Conservation (phyloP, 2,888 invertebrate species). For the Strigamia maritima region DNA sequence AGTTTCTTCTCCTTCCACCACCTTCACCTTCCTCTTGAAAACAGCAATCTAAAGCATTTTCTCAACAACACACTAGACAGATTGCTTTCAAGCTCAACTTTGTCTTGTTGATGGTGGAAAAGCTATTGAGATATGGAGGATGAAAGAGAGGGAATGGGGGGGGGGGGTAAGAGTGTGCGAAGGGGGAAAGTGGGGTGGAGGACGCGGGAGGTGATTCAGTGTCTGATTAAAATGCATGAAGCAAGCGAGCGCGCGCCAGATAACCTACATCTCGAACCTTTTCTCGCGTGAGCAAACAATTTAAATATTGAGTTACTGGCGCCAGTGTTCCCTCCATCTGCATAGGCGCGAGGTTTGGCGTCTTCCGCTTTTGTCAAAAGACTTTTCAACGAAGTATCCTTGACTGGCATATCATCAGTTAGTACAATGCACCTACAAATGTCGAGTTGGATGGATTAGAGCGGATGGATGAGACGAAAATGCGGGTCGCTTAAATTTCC, state of each 20-base stretch:
- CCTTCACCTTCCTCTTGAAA: not conserved
- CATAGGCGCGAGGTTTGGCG: slow-evolving; percentile 30
- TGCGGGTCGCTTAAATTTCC: not conserved
- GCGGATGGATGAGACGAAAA: slow-evolving; percentile 17
- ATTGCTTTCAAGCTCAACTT: slow-evolving; percentile 30
- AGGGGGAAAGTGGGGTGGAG: not conserved
- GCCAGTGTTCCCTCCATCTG: slow-evolving; percentile 31
- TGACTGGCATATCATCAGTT: slow-evolving; percentile 32
- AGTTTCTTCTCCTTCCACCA: not conserved
- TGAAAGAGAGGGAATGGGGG: not conserved
- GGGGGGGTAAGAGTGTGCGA: not conserved
- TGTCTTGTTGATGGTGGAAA: slow-evolving; percentile 31
- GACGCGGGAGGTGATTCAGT: slow-evolving; percentile 29
- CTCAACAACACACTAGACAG: slow-evolving; percentile 32
- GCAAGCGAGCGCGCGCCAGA: slow-evolving; percentile 34
- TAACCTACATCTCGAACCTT: slow-evolving; percentile 34
- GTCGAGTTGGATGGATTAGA: not conserved
- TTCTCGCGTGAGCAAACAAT: slow-evolving; percentile 34
- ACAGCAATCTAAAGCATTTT: slow-evolving; percentile 21
- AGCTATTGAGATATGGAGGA: slow-evolving; percentile 32
- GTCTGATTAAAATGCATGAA: slow-evolving; percentile 34
- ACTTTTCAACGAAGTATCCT: slow-evolving; percentile 32
- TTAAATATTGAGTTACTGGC: slow-evolving; percentile 34
- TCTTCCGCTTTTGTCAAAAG: slow-evolving; percentile 27
- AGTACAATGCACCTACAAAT: slow-evolving; percentile 32